Evolutionary conservation across 2,797 vertebrate species (phyloP), one percentile per base, ranked within the genome.

Genomic region (Molossus molossus): DNA sequence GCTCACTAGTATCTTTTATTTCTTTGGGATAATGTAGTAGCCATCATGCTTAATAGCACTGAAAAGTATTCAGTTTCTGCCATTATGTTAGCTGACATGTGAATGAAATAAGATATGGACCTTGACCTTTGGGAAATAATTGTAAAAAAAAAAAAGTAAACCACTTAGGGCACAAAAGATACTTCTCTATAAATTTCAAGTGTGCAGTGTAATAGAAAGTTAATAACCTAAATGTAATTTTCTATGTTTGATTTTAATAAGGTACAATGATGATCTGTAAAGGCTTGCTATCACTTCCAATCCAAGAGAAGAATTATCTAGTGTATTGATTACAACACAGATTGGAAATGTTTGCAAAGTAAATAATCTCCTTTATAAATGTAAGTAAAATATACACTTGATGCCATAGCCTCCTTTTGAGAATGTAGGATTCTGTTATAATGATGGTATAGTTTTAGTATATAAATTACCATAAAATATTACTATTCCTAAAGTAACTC

Each of bases 191-290:
- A 75, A 93, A 93, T 93, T 77, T 77, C 73, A 93, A 95, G n/a
- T 92, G 10, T 53, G 10, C 2, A 67, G 12, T 75, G 1, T 73
- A 73, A 21, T 81, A 91, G 48, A 92, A 94, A 82, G 88, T 86
- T 70, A 90, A 80, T 40, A 73, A 76, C 25, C 27, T 87, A 76
- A 88, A 87, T 73, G 55, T 62, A 91, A 89, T 94, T 13, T 75
- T 88, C 53, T 90, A 33, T 89, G 55, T 88, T 91, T 91, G 45
- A 82, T 95, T 92, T 97, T 96, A 94, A 40, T 91, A 87, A 88
- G 53, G 23, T 65, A 67, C 50, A 53, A 1, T 82, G 79, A 76
- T 70, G 53, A 50, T 88, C 29, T 90, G 18, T 81, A 94, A 94
- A 96, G 45, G 7, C 27, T 96, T 95, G 7, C 57, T 81, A 7